A percentile compares a stretch with the other conserved stretches of the same genome.
Conservation (phyloP, 2,113 vertebrate genomes). For the Lates calcarifer region DNA sequence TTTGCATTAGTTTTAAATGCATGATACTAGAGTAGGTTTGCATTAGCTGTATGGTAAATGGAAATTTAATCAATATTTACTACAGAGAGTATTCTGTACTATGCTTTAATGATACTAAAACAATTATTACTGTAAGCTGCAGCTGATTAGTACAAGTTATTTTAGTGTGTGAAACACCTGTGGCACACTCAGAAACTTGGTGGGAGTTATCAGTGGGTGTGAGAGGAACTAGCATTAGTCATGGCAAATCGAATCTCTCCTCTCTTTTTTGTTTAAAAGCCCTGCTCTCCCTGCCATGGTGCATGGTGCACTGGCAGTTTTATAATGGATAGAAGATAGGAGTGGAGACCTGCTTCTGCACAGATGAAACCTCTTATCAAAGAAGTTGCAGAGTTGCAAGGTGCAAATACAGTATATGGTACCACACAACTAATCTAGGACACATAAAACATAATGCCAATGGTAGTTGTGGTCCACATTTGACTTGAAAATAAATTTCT, state of each 20-base stretch:
- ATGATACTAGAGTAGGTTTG: neutral
- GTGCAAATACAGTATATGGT: conserved; percentile 15
- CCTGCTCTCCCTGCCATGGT: conserved; percentile 13
- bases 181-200: conserved; percentile 17
- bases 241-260: conserved; percentile 37
- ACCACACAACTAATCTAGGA: conserved; percentile 29
- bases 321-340: conserved; percentile 37
- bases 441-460: conserved; percentile 16
- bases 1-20: too few relatives aligned
- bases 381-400: conserved; percentile 26
- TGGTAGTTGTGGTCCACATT: conserved; percentile 24
- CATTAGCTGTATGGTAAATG: neutral
- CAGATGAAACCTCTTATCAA: conserved; percentile 13
- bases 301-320: conserved; percentile 34
- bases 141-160: neutral
- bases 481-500: conserved; percentile 5
- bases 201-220: conserved; percentile 42
- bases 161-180: conserved; percentile 31
- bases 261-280: conserved; percentile 27
- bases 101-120: neutral
- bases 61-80: neutral
- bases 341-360: conserved; percentile 18
- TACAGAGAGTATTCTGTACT: neutral
- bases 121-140: neutral
- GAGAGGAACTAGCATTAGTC: conserved; percentile 26